Base-by-base conservation (phyloP, 2,888 invertebrate genomes). In the Bedellia somnulentella region DNA sequence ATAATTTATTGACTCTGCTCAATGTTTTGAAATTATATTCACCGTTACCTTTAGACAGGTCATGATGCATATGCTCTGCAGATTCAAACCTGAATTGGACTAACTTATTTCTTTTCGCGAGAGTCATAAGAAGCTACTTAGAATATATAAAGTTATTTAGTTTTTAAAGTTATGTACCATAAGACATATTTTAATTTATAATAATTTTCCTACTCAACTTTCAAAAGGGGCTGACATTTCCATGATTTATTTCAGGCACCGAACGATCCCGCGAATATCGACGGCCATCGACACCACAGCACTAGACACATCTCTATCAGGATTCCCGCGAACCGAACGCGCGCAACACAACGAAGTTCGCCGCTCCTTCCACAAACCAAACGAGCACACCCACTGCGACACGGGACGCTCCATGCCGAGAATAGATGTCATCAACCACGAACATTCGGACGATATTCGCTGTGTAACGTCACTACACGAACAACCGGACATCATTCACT, bases 361-460 rank as follows among this genome's bases (percentile, higher is more conserved):
- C 34, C 75, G 70, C 51, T 77, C 57, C 37, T 79, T 56, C 70
- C 79, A 59, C 67, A 66, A 39, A 49, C 62, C 41, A 35, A 62
- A 39, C 58, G 60, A 34, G 44, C 50, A 26, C 55, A 57, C 50
- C 64, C 40, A 54, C 60, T 45, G 66, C 42, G 48, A 55, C 60
- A 45, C 67, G 42, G 49, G 64, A 43, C 45, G 81, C 63, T 60
- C 57, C 44, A 60, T 70, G 61, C 78, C 81, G 23, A 66, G n/a
- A 18, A 18, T 18, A 9, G 18, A 18, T 18, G 18, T 18, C 9
- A 18, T 18, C 9, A 18, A 6, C 5, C 18, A 18, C n/a, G n/a
- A n/a, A n/a, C n/a, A n/a, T n/a, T n/a, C n/a, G n/a, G n/a, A n/a
- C 18, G 9, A 18, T 6, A 18, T 18, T 9, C 18, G 18, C 9